A percentile compares a stretch with the other conserved stretches of the same genome.
Evolutionary conservation across 2,888 invertebrate genomes (phyloP).

Genomic region (Drosophila dives): DNA sequence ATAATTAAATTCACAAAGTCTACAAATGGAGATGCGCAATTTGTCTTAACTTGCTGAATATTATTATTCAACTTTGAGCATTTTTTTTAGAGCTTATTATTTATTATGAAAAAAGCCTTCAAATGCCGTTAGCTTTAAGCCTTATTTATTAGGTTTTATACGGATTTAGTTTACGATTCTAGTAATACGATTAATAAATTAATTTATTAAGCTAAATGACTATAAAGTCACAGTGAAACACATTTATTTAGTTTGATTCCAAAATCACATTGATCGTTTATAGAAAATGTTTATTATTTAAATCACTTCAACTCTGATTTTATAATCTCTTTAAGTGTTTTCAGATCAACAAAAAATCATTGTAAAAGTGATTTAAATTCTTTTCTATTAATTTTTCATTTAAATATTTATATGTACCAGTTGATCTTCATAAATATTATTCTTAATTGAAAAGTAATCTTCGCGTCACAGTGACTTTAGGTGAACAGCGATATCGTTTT

Average conservation of each 20-base stretch:
- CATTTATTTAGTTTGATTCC: background rate
- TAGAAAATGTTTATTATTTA: background rate
- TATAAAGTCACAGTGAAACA: background rate
- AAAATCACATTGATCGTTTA: background rate
- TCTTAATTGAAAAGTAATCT: background rate
- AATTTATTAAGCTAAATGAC: background rate
- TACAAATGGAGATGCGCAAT: constrained; percentile 46
- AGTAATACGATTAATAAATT: background rate
- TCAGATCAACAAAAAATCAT: background rate
- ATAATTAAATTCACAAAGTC: constrained; percentile 62
- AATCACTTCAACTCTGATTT: background rate
- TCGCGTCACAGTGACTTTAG: constrained; percentile 45
- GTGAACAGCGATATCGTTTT: constrained; percentile 28
- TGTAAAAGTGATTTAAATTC: background rate
- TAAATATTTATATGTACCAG: background rate
- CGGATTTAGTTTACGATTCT: background rate
- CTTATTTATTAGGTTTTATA: background rate
- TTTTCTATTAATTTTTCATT: background rate
- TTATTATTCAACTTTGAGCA: background rate
- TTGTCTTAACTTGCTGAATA: background rate
- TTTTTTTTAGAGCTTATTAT: background rate
- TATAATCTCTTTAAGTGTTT: background rate
- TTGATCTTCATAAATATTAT: background rate
- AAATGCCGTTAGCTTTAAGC: background rate
- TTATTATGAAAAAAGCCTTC: background rate